Conservation (phyloP, 2,113 vertebrate genomes). For the Coracopsis vasa region DNA sequence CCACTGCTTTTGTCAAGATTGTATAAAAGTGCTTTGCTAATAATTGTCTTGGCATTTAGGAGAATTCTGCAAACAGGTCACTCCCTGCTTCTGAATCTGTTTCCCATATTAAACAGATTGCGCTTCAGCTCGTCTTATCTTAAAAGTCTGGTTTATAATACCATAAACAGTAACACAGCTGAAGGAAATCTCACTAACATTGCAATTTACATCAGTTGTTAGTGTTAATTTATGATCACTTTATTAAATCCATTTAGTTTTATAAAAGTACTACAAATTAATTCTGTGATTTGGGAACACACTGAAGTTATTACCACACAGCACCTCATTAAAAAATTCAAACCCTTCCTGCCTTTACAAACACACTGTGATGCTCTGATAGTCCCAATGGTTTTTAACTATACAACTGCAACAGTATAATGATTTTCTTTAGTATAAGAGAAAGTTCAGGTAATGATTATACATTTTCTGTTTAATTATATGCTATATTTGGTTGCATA, state of each 20-base stretch:
- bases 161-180: background rate
- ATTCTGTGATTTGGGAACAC: conserved; percentile 50
- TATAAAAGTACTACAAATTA: conserved; percentile 52
- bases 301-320: conserved; percentile 41
- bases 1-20: conserved; percentile 2
- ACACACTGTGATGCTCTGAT: background rate
- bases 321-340: conserved; percentile 45
- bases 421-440: background rate
- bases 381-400: background rate
- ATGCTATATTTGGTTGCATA: background rate
- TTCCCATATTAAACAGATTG: conserved; percentile 12
- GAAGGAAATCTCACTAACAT: conserved; percentile 37
- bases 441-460: conserved; percentile 10
- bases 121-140: background rate
- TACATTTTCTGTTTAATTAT: conserved; percentile 31
- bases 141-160: background rate
- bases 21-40: background rate
- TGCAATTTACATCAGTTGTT: conserved; percentile 27
- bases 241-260: conserved; percentile 51
- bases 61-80: conserved; percentile 30
- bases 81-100: background rate
- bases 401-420: background rate
- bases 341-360: background rate
- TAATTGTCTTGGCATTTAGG: conserved; percentile 43
- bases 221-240: conserved; percentile 52